Evolutionary conservation across 2,797 vertebrate species (phyloP).

Genomic region (Enteromius anoplus): DNA sequence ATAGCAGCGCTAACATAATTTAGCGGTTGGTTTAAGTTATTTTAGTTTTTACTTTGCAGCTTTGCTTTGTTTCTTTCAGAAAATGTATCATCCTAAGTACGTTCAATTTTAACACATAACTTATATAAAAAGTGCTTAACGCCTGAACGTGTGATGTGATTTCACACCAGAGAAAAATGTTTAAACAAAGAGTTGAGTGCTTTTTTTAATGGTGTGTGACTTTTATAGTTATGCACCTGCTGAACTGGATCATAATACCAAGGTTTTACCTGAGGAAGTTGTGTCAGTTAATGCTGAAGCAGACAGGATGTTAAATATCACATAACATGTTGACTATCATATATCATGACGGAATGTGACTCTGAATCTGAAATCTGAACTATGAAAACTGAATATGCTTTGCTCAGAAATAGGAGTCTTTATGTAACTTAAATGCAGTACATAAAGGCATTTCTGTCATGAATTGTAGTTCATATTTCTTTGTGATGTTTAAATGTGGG

Average conservation of each 20-base stretch:
- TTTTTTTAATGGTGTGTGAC: not conserved
- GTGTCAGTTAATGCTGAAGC: not conserved
- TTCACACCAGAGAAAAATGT: not conserved
- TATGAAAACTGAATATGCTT: not conserved
- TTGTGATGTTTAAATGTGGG: not conserved
- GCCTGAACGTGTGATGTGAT: not conserved
- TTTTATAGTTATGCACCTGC: constrained; percentile 3
- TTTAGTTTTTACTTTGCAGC: not conserved
- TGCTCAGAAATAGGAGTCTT: not conserved
- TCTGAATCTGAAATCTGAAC: not conserved
- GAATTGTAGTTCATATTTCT: not conserved
- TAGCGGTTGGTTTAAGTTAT: too few relatives aligned
- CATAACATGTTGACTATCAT: not conserved
- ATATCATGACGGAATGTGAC: not conserved
- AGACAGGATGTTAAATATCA: not conserved
- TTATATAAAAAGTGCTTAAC: not conserved
- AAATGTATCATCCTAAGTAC: not conserved
- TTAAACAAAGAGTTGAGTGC: not conserved
- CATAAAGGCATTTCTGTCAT: not conserved
- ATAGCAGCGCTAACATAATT: too few relatives aligned
- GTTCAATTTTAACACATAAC: not conserved
- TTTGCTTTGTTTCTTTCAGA: not conserved
- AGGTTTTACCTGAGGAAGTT: not conserved
- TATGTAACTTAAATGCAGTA: not conserved
- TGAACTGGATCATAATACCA: not conserved